phyloP scores from a whole-genome alignment of 1,140 invertebrate genomes.

The Bombus sibiricus region DNA sequence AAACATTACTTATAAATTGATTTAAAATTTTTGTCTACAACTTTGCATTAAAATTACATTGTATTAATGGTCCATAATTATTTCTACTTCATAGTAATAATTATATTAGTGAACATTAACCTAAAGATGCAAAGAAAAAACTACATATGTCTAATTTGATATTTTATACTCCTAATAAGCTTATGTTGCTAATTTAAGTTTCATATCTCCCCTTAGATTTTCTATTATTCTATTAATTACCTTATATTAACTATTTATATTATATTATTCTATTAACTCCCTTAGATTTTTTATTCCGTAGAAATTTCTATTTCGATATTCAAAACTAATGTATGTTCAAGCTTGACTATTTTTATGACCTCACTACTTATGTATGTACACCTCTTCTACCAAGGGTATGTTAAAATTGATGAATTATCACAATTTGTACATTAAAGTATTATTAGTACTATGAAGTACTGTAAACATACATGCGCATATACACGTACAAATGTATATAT shows the following conservation, averaged over 20 bases:
- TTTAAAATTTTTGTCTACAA: neutral
- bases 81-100: neutral
- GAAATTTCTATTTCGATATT: neutral
- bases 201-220: neutral
- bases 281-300: neutral
- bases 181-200: neutral
- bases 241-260: too few relatives aligned
- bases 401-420: slow-evolving; percentile 30
- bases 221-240: too few relatives aligned
- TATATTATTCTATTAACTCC: too few relatives aligned
- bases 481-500: neutral
- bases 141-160: neutral
- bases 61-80: neutral
- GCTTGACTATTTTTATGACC: neutral
- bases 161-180: neutral
- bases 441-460: neutral
- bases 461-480: neutral
- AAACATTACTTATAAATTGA: neutral
- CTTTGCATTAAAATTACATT: neutral
- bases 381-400: neutral
- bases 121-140: neutral
- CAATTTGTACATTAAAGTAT: neutral
- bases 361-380: neutral
- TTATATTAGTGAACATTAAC: neutral
- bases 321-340: neutral